Base-by-base conservation (phyloP, 2,888 invertebrate species). In the Physocephala rufipes region DNA sequence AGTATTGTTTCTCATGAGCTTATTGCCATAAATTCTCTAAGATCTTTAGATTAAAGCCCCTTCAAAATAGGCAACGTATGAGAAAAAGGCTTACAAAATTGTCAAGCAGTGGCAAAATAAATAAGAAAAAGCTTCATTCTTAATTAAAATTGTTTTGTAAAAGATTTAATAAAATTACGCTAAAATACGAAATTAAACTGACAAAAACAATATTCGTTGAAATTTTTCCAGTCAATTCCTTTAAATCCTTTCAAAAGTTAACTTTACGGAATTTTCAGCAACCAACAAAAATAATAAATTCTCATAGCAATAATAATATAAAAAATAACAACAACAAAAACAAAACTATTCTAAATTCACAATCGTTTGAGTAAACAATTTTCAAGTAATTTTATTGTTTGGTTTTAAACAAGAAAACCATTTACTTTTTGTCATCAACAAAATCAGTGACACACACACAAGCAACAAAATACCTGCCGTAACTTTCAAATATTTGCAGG, bases 201-300 rank as follows among this genome's bases (percentile, higher is more conserved):
- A 36, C 36, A 36, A 36, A 7, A 36, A 36, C 4, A 36, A 36
- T 36, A 36, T 9, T 7, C 36, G 36, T 36, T 7, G 9, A 36
- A 36, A 36, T 7, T 9, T 36, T 36, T 36, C n/a, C n/a, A n/a
- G n/a, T n/a, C 36, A 36, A 36, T 36, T 36, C 36, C 9, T 36
- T 36, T 36, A 9, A 36, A 7, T 36, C 36, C 9, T 36, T 36
- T n/a, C n/a, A n/a, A 36, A 36, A 36, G 36, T 36, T 36, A 36
- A 4, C 4, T 36, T 36, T 36, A 36, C 4, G 9, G 36, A 36
- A 9, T 9, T 36, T 9, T 36, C 9, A 36, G 36, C 36, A 26
- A 58, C 28, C 58, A 58, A 28, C 58, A 58, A 12, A 58, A 15
- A 58, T 21, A 55, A 4, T 15, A 55, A 58, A 58, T 58, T 58